phyloP scores from a whole-genome alignment of 2,888 invertebrate genomes.

The Loripinus fragilis region DNA sequence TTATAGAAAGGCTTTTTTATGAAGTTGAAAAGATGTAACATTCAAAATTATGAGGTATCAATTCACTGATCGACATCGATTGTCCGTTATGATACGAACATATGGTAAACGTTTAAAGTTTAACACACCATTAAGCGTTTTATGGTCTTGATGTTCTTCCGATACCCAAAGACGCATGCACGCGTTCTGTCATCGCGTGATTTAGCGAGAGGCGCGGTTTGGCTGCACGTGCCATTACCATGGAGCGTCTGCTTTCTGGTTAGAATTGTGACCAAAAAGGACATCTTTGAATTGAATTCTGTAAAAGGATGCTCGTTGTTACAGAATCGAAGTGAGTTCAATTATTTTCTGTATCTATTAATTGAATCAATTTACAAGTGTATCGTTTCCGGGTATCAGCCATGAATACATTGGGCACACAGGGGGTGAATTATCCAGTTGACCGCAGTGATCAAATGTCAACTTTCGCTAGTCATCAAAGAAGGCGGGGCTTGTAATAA shows the following conservation, averaged over 20 bases:
- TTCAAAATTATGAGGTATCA: too few species aligned
- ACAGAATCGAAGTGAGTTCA: neutral
- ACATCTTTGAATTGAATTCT: slow-evolving; percentile 1
- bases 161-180: slow-evolving; percentile 24
- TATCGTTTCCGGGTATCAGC: neutral
- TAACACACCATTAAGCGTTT: slow-evolving; percentile 13
- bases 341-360: slow-evolving; percentile 10
- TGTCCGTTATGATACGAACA: slow-evolving; percentile 3
- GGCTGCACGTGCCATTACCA: slow-evolving; percentile 38
- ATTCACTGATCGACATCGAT: neutral
- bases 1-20: too few species aligned
- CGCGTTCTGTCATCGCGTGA: slow-evolving; percentile 21
- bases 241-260: slow-evolving; percentile 34
- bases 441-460: neutral
- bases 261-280: neutral
- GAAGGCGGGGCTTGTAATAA: slow-evolving; percentile 7
- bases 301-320: neutral
- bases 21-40: too few species aligned
- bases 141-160: neutral
- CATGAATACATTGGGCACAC: neutral
- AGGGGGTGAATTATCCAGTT: neutral
- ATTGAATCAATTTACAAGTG: slow-evolving; percentile 15
- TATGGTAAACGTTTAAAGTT: slow-evolving; percentile 18
- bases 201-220: slow-evolving; percentile 19
- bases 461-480: slow-evolving; percentile 12